Conservation (phyloP, 2,113 vertebrate species). For the Paedocypris sp. region DNA sequence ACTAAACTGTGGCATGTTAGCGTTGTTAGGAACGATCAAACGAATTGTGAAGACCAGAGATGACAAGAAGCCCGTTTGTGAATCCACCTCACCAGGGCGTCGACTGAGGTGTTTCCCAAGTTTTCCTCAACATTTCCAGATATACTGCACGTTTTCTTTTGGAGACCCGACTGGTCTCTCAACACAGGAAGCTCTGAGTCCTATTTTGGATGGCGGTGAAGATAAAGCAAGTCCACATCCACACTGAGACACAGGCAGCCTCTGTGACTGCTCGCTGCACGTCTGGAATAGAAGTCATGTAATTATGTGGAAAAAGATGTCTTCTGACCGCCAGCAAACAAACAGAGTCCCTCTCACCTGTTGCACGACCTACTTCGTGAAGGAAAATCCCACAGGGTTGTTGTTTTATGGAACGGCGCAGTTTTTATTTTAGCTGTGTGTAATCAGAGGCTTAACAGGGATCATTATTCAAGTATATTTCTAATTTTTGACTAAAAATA, state of each 20-base stretch:
- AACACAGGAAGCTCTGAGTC: conserved; percentile 19
- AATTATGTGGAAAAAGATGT: conserved; percentile 49
- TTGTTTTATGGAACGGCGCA: neutral
- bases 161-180: conserved; percentile 1
- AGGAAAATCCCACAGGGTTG: conserved; percentile 16
- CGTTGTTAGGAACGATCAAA: no score
- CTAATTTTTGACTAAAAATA: no score
- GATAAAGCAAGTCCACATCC: conserved; percentile 25
- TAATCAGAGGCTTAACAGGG: neutral
- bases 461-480: no score
- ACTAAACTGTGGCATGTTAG: no score
- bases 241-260: conserved; percentile 51
- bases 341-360: conserved; percentile 62
- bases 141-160: neutral
- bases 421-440: conserved; percentile 6
- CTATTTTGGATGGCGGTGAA: conserved; percentile 16
- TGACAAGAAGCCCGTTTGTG: conserved; percentile 14
- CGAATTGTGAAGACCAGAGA: neutral
- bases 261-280: conserved; percentile 52
- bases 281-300: conserved; percentile 44
- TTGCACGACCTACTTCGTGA: conserved; percentile 50
- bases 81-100: conserved; percentile 29
- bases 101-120: conserved; percentile 31
- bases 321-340: conserved; percentile 52
- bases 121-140: conserved; percentile 31